Base-by-base conservation (phyloP, 2,797 vertebrate genomes). In the Lagocephalus sceleratus region DNA sequence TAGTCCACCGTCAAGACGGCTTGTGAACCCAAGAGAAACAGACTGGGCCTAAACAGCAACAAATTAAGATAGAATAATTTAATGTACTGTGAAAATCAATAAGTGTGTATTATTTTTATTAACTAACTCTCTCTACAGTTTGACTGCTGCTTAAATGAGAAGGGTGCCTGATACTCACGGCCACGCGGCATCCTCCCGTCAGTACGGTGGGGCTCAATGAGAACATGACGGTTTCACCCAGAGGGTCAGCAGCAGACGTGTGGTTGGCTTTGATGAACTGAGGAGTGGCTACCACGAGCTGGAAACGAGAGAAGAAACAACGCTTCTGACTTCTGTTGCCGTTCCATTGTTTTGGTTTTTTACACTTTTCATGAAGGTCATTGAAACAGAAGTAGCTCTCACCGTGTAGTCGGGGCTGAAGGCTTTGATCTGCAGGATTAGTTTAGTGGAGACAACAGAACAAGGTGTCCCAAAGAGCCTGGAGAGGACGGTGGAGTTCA, bases 381-480 rank as follows among this genome's bases (percentile, higher is more conserved):
- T 52, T 55, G 14, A 16, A 19, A 45, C 14, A 50, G 16, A 23
- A 16, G 1, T 1, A 1, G 5, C 8, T 56, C 45, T 62, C 50
- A 82, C 83, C 44, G 0, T 54, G 1, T 75, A 82, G 10, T 57
- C 26, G 8, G 75, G 71, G 17, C 5, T 38, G 5, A 66, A 73
- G 6, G 53, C 50, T 50, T 60, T 39, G 41, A 79, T 75, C 61
- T 85, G 83, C 20, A 40, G 2, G 6, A 20, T 19, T 4, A 83
- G 4, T 15, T 4, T 54, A 11, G 14, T 6, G 2, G 25, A 55
- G 54, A 85, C 16, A 43, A 68, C 45, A 43, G 25, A 1, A 21
- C 79, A 81, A 22, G 72, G 63, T 49, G 16, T 43, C 19, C 35
- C 62, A 65, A 79, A 74, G 42, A 74, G 60, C 78, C 76, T 79